Evolutionary conservation across 2,888 invertebrate genomes (phyloP).

Genomic region (Melanostoma scalare): DNA sequence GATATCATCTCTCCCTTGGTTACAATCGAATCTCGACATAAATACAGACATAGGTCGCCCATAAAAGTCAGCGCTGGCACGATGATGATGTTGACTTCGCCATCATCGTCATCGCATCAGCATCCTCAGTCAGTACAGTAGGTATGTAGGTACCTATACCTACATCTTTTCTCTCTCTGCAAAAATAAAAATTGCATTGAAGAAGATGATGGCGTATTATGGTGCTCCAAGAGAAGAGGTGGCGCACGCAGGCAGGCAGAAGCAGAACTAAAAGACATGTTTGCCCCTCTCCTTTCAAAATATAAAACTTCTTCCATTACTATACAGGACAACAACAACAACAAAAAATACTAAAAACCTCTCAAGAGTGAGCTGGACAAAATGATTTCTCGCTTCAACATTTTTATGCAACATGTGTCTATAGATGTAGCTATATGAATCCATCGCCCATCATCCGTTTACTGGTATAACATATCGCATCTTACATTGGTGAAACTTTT

Average conservation of each 20-base stretch:
- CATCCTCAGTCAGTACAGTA: constrained; percentile 37
- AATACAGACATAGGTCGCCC: constrained; percentile 72
- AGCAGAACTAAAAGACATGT: constrained; percentile 67
- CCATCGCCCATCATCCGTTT: constrained; percentile 60
- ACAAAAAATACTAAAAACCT: constrained; percentile 29
- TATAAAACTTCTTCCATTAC: constrained; percentile 45
- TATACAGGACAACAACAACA: constrained; percentile 14
- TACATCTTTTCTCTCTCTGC: no score
- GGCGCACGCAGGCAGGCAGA: constrained; percentile 65
- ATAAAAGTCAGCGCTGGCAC: constrained; percentile 71
- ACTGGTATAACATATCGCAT: constrained; percentile 59
- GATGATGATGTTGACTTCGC: constrained; percentile 71
- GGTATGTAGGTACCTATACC: constrained; percentile 9
- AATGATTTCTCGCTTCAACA: constrained; percentile 72
- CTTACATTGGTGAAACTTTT: constrained; percentile 72
- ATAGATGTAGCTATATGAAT: constrained; percentile 35
- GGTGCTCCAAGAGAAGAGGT: constrained; percentile 52
- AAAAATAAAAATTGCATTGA: constrained; percentile 61
- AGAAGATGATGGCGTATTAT: constrained; percentile 73
- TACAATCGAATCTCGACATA: constrained; percentile 71
- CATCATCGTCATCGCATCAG: constrained; percentile 39
- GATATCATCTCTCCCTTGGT: constrained; percentile 49
- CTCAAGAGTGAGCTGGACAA: constrained; percentile 69
- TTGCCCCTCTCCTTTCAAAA: constrained; percentile 42
- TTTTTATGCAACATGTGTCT: constrained; percentile 50